These are phyloP conservation scores for Lanius ludovicianus DNA, from an alignment of 2,113 vertebrate genomes.

Conservation along the genomic window DNA sequence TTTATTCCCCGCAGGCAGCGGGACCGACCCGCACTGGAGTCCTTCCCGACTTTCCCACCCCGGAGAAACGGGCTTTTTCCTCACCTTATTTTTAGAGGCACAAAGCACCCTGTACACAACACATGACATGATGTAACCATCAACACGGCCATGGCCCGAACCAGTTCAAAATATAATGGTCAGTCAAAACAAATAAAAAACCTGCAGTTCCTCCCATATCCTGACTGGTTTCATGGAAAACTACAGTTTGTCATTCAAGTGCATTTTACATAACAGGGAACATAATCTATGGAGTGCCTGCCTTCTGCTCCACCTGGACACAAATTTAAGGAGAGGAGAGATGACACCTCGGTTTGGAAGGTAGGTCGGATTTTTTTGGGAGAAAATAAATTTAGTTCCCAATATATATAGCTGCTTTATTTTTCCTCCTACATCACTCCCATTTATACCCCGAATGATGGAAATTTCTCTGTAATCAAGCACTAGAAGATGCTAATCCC, in stretches of 20 bases:
- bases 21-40: background rate
- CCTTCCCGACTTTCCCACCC: background rate
- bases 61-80: constrained; percentile 36
- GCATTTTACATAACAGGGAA: constrained; percentile 45
- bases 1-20: background rate
- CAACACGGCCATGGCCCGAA: constrained; percentile 45
- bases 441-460: background rate
- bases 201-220: constrained; percentile 55
- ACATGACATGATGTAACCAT: constrained; percentile 77
- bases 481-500: background rate
- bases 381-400: background rate
- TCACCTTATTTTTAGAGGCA: constrained; percentile 75
- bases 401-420: background rate
- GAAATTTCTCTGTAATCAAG: background rate
- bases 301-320: background rate
- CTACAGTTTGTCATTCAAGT: constrained; percentile 49
- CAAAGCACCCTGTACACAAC: constrained; percentile 67
- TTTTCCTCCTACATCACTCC: background rate
- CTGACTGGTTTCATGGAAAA: constrained; percentile 49
- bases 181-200: constrained; percentile 37
- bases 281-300: background rate
- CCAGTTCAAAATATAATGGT: constrained; percentile 52
- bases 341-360: background rate
- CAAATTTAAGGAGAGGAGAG: background rate
- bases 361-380: background rate